Percentiles rank a stretch among this genome's conserved stretches.
These are phyloP conservation scores for Euwallacea fornicatus DNA, from an alignment of 1,140 invertebrate genomes.

Conservation along the genomic window DNA sequence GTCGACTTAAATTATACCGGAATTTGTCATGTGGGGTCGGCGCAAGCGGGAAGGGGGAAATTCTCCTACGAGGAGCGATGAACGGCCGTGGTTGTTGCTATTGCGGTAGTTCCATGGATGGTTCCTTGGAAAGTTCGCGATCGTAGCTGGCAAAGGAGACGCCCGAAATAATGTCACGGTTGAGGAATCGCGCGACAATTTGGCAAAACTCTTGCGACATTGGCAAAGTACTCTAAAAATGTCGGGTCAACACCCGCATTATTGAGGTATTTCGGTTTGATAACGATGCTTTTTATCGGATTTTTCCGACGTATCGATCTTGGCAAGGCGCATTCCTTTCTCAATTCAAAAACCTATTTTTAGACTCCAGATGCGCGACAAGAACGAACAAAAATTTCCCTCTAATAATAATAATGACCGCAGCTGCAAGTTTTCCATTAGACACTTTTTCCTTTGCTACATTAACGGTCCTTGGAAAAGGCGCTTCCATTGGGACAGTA, in stretches of 20 bases:
- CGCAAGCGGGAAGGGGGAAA: neutral
- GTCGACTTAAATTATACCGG: slow-evolving; percentile 13
- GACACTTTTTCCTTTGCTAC: slow-evolving; percentile 18
- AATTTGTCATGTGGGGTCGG: slow-evolving; percentile 4
- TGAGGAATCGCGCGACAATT: slow-evolving; percentile 14
- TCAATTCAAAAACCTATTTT: neutral
- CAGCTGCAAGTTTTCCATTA: slow-evolving; percentile 26
- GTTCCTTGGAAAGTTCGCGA: neutral
- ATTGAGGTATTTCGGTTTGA: slow-evolving; percentile 20
- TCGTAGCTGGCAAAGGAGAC: neutral
- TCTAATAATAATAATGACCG: slow-evolving; percentile 15
- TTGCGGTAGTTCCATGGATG: neutral
- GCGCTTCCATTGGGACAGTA: slow-evolving; percentile 25
- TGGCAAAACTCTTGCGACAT: slow-evolving; percentile 19
- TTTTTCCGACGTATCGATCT: neutral
- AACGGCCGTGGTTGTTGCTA: neutral
- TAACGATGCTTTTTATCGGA: slow-evolving; percentile 11
- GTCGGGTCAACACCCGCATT: slow-evolving; percentile 21
- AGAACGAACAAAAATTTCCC: neutral
- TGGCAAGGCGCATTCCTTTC: neutral
- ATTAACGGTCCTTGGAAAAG: slow-evolving; percentile 26
- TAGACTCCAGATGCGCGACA: neutral
- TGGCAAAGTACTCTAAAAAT: slow-evolving; percentile 16
- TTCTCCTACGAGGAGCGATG: neutral
- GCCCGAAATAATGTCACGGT: slow-evolving; percentile 14